Percentiles rank a stretch among this genome's conserved stretches.
Conservation (phyloP, 2,797 vertebrate genomes). For the Microchirus variegatus region DNA sequence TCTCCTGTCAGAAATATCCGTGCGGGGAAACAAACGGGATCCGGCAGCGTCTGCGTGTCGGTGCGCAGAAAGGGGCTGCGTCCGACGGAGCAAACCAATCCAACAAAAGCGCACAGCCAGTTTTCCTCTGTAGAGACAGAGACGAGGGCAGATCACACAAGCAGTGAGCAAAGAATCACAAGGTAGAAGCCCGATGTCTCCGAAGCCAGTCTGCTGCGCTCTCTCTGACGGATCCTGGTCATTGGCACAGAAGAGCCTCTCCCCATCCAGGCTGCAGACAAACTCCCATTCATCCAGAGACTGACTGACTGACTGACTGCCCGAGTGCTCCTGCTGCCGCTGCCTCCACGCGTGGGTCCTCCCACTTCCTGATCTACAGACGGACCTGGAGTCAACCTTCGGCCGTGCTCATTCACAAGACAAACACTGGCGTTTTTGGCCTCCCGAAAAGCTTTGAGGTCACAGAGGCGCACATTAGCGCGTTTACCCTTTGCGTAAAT, state of each 20-base stretch:
- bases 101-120: conserved; percentile 73
- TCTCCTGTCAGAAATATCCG: conserved; percentile 72
- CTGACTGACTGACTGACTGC: conserved; percentile 59
- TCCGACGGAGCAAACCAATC: conserved; percentile 70
- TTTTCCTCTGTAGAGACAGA: conserved; percentile 42
- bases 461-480: conserved; percentile 48
- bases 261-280: conserved; percentile 71
- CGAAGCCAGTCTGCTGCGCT: conserved; percentile 44
- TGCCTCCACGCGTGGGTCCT: conserved; percentile 69
- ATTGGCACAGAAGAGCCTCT: conserved; percentile 58
- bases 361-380: conserved; percentile 82
- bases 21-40: conserved; percentile 55
- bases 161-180: conserved; percentile 36
- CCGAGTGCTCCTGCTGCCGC: conserved; percentile 40
- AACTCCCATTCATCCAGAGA: conserved; percentile 82
- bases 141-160: conserved; percentile 38
- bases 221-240: conserved; percentile 55
- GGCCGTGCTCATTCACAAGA: conserved; percentile 53
- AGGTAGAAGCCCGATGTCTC: conserved; percentile 21
- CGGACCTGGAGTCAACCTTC: conserved; percentile 66
- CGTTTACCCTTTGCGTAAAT: conserved; percentile 68
- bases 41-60: conserved; percentile 58
- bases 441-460: conserved; percentile 51
- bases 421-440: conserved; percentile 48
- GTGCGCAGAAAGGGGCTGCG: conserved; percentile 59